Base-by-base conservation (phyloP, 2,797 vertebrate genomes). In the Gymnoscopelus microlampas region DNA sequence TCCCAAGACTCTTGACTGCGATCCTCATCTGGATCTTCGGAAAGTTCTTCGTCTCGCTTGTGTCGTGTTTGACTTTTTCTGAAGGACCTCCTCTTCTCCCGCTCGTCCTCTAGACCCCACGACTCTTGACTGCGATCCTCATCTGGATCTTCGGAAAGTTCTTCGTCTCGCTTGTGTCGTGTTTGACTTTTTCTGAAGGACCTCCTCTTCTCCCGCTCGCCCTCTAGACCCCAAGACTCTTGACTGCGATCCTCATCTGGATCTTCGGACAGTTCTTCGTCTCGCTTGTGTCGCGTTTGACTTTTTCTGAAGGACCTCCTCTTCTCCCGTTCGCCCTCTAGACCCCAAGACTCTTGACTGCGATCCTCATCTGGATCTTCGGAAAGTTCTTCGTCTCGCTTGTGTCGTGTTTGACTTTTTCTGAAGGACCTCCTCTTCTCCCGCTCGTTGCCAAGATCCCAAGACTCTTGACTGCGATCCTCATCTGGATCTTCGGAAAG, bases 121-220 rank as follows among this genome's bases (percentile, higher is more conserved):
- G 66, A 81, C 44, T 90, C 88, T 73, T 87, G 88, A 65, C 74
- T 77, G 13, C 70, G 66, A 3, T 72, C 61, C 3, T 61, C 32
- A 2, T 79, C 82, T 39, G 35, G 35, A 8, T 39, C 35, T 39
- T 39, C 35, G 1, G 35, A 39, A 39, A 39, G 6, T 5, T 87
- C 93, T 32, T 90, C 89, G 0, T 74, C 60, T 10, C 90, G 86
- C 58, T 86, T 92, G 15, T 91, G 91, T 76, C 91, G 82, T 91
- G 92, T 6, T 76, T 92, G 90, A 44, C 88, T 86, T 62, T 85
- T 92, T 61, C 83, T 89, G 29, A 87, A 74, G 19, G 91, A 89
- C 32, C 77, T 92, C 13, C 80, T 83, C 54, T 83, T 91, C 12
- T 80, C 63, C 70, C 86, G 87, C 2, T 94, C 91, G 3, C 86